These are phyloP conservation scores for Eupithecia insigniata DNA, from an alignment of 2,888 invertebrate species.

Conservation along the genomic window DNA sequence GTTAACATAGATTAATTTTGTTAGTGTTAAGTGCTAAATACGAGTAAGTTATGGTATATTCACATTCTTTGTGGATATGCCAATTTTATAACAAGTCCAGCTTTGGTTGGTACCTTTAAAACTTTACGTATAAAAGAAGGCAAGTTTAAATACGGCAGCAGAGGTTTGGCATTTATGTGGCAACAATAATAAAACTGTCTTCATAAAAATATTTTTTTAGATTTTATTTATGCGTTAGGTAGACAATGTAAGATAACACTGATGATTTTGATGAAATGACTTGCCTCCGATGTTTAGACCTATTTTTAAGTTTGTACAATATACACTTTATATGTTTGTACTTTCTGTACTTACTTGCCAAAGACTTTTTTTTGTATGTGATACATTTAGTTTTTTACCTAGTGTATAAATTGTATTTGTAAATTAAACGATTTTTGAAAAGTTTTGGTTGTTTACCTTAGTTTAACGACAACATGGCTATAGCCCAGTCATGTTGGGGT, in stretches of 20 bases:
- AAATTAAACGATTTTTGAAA: conserved; percentile 59
- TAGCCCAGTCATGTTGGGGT: too few species aligned
- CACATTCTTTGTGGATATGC: neutral
- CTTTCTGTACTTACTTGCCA: conserved; percentile 78
- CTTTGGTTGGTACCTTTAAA: neutral
- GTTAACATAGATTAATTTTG: neutral
- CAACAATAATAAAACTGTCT: neutral
- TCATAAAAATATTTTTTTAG: neutral
- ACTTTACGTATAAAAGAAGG: neutral
- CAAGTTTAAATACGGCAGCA: neutral
- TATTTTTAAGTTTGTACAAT: conserved; percentile 51
- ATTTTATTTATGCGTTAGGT: neutral
- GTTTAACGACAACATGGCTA: too few species aligned
- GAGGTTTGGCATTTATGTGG: neutral
- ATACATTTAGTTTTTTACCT: conserved; percentile 79
- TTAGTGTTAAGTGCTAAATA: neutral
- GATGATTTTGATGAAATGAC: conserved; percentile 1
- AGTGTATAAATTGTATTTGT: conserved; percentile 70
- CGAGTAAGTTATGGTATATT: neutral
- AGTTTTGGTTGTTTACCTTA: too few species aligned
- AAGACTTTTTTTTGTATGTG: conserved; percentile 82
- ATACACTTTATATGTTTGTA: conserved; percentile 57
- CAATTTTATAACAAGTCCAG: neutral
- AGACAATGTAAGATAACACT: neutral
- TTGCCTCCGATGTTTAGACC: conserved; percentile 30